Base-by-base conservation (phyloP, 1,140 invertebrate genomes). In the Drusus annulatus region DNA sequence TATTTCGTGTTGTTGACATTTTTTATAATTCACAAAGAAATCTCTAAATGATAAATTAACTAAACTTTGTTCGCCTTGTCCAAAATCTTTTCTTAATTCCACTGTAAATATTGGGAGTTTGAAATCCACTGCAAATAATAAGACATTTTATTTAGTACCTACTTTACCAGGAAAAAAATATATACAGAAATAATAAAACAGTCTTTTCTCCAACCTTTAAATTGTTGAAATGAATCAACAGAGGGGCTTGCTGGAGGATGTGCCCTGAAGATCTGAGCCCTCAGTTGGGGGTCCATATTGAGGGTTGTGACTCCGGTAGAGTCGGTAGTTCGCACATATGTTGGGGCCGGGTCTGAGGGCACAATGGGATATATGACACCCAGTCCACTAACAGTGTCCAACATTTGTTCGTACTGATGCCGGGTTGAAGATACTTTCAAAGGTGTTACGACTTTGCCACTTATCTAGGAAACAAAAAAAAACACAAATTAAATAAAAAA, bases 341-440 rank as follows among this genome's bases (percentile, higher is more conserved):
- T 68, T 75, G 81, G 76, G 23, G 28, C 63, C 21, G 77, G 62
- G 16, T 68, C 71, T 1, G 78, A 65, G 3, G 63, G 45, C 10
- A 80, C 25, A 13, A 45, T 45, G 3, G 80, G 74, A 23, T 69
- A 75, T 17, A 75, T 74, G 13, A 80, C 79, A 21, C 75, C 76
- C 21, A 89, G 65, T 84, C 88, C 91, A 54, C 92, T 89, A 19
- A 94, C 85, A 1, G 94, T 96, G 80, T 97, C 95, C 56, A 97
- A 88, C 28, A 98, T 88, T 87, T 98, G 96, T 86, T 97, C 95
- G 86, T 98, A 98, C 84, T 98, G 96, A 23, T 92, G 91, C 36
- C 96, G 93, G 15, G 94, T 94, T 8, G 98, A 88, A 0, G 96
- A 96, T 15, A 98, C 92, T 87, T 97, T 96, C 15, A 98, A 86